Percentiles rank a stretch among this genome's conserved stretches.
Evolutionary conservation across 2,888 invertebrate species (phyloP).

Genomic region (Orchesella flavescens): DNA sequence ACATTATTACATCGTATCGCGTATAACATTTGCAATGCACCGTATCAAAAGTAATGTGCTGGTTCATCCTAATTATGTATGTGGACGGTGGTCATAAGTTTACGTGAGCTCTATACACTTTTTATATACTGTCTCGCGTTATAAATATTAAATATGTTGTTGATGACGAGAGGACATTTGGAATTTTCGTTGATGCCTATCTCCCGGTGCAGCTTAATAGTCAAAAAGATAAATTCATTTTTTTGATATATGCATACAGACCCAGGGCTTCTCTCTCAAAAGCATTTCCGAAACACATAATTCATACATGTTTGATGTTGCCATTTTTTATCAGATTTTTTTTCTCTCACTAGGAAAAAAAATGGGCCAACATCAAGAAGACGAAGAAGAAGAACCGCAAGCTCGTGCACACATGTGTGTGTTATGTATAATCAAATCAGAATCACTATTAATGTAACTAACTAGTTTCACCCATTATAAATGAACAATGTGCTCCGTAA

Average conservation of each 20-base stretch:
- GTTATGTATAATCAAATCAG: constrained; percentile 16
- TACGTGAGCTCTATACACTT: no score
- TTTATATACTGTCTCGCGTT: background rate
- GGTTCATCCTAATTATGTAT: constrained; percentile 5
- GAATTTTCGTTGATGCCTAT: constrained; percentile 41
- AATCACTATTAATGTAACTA: constrained; percentile 19
- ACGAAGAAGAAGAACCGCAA: constrained; percentile 38
- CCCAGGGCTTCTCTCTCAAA: background rate
- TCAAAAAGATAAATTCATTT: background rate
- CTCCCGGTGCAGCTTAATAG: constrained; percentile 7
- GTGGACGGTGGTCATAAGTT: background rate
- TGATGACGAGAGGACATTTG: constrained; percentile 48
- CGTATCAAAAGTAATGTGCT: background rate
- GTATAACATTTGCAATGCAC: no score
- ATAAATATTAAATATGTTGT: constrained; percentile 17
- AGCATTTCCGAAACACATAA: constrained; percentile 58
- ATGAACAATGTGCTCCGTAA: background rate
- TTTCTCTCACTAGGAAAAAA: constrained; percentile 3
- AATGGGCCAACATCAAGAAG: constrained; percentile 34
- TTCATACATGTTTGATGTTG: constrained; percentile 37
- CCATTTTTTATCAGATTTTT: constrained; percentile 51
- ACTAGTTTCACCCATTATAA: constrained; percentile 39
- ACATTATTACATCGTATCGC: no score
- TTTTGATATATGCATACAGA: background rate
- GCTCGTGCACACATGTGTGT: constrained; percentile 4